Base-by-base conservation (phyloP, 2,888 invertebrate genomes). In the Andrena minutula region DNA sequence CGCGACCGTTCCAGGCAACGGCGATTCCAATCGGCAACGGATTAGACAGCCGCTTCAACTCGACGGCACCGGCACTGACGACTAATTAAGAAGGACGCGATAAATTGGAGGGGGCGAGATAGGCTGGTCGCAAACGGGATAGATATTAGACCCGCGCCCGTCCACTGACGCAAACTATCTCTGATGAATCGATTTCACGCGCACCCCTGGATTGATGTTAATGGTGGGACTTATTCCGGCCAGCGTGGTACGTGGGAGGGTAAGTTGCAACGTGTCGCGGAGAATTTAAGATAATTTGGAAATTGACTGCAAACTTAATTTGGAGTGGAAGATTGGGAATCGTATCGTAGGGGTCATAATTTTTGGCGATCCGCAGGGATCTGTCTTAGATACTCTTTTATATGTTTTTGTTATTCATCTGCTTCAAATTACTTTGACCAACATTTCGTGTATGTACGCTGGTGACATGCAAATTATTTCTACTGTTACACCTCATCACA, bases 61-160 rank as follows among this genome's bases (percentile, higher is more conserved):
- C 30, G 30, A 61, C 60, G 56, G 32, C 71, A 41, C 75, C 32
- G 64, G 53, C 26, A 23, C 23, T 26, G 56, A 26, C 56, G 74
- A 79, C 75, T 88, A 85, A 89, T 89, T 89, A 79, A 83, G 79
- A 81, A 78, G 47, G 64, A 79, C 58, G 79, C 68, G 69, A 82
- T 83, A 83, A 86, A 79, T 76, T 28, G 26, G 65, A 10, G 65
- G 32, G 61, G 41, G 12, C 16, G 7, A 65, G 73, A 81, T 76
- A 70, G 30, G 10, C 10, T 30, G 66, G 1, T 1, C 5, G 49
- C 41, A 51, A 41, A 23, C 20, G 35, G 30, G 41, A 53, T 12
- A 20, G 73, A 71, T 60, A 72, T 79, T 82, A 63, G 64, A 16
- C 7, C 23, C 20, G 49, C n/a, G 30, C 32, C 26, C 16, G 12